phyloP scores from a whole-genome alignment of 2,888 invertebrate genomes.

The Drosophila bunnanda region DNA sequence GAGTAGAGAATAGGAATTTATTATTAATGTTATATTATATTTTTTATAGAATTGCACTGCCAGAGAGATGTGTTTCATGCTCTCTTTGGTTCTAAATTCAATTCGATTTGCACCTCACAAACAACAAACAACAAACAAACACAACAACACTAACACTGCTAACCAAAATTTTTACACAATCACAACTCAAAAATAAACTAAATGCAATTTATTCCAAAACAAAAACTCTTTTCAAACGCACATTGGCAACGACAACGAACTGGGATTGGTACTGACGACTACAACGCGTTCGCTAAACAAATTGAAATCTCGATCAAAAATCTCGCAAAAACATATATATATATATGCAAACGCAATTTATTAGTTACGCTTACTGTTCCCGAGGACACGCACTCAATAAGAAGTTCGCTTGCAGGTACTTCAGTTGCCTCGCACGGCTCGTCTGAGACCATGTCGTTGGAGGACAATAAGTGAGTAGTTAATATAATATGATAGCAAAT shows the following conservation, averaged over 20 bases:
- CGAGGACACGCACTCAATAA: conserved; percentile 84
- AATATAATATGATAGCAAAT: neutral
- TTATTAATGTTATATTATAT: neutral
- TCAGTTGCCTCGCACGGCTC: conserved; percentile 84
- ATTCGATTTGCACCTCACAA: conserved; percentile 63
- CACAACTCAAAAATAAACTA: conserved; percentile 54
- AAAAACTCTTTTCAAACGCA: conserved; percentile 43
- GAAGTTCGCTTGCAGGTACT: conserved; percentile 85
- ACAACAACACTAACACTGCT: conserved; percentile 56
- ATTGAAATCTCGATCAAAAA: conserved; percentile 10
- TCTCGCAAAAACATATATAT: neutral
- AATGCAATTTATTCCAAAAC: conserved; percentile 60
- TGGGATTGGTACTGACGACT: conserved; percentile 32
- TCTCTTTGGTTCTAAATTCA: conserved; percentile 26
- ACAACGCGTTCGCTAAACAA: conserved; percentile 22
- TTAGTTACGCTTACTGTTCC: conserved; percentile 84
- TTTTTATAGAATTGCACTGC: neutral
- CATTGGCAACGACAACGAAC: conserved; percentile 41
- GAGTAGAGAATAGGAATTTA: neutral
- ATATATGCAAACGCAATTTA: conserved; percentile 40
- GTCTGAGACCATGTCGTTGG: conserved; percentile 84
- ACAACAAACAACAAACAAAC: conserved; percentile 13
- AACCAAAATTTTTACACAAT: conserved; percentile 54
- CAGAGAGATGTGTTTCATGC: conserved; percentile 33
- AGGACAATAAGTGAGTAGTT: conserved; percentile 83